Percentiles rank a stretch among this genome's conserved stretches.
These are phyloP conservation scores for Antheraea assamensis DNA, from an alignment of 2,888 invertebrate genomes.

Conservation along the genomic window DNA sequence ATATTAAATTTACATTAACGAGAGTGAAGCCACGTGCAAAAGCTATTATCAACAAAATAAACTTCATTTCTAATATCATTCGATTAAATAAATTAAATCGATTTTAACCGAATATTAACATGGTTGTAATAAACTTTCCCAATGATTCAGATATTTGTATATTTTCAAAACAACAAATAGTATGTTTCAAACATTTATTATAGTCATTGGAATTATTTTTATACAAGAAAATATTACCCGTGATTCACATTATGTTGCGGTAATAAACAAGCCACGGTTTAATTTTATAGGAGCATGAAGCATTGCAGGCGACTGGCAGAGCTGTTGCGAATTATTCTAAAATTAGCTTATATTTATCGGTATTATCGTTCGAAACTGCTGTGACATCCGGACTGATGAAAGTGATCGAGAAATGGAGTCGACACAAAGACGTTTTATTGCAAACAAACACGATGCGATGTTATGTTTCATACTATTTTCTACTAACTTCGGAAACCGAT, in stretches of 20 bases:
- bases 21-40: no score
- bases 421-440: conserved; percentile 58
- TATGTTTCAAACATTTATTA: not conserved
- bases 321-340: conserved; percentile 68
- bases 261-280: conserved; percentile 54
- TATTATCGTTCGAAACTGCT: conserved; percentile 60
- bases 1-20: no score
- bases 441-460: conserved; percentile 33
- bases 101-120: not conserved
- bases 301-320: conserved; percentile 45
- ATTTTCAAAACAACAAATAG: not conserved
- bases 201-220: conserved; percentile 1
- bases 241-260: conserved; percentile 48
- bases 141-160: not conserved
- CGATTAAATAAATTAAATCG: not conserved
- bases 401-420: conserved; percentile 66
- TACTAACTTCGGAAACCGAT: not conserved
- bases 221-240: conserved; percentile 11
- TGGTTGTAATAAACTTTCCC: not conserved
- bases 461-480: conserved; percentile 3
- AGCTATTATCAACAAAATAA: not conserved
- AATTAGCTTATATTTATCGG: conserved; percentile 67
- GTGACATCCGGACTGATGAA: conserved; percentile 76
- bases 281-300: conserved; percentile 59
- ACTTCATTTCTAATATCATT: not conserved